Evolutionary conservation across 1,140 invertebrate species (phyloP).

Genomic region (Lepidostoma basale): DNA sequence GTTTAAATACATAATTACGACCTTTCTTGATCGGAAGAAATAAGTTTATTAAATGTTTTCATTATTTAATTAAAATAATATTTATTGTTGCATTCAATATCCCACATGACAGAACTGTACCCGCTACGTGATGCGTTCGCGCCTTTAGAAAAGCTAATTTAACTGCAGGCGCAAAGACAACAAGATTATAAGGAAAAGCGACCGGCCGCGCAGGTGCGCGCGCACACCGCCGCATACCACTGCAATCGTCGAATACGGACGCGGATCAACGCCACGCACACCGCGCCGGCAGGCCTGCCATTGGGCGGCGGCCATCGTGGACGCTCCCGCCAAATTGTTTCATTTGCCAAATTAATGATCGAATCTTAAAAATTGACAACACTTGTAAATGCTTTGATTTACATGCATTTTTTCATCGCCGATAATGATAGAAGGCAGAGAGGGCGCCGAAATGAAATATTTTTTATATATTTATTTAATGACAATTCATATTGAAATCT

Average conservation of each 20-base stretch:
- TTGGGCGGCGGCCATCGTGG: constrained; percentile 29
- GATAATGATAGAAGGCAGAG: no score
- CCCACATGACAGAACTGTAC: constrained; percentile 30
- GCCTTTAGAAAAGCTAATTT: constrained; percentile 46
- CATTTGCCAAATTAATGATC: constrained; percentile 22
- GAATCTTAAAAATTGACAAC: constrained; percentile 4
- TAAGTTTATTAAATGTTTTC: no score
- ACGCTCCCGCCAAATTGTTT: constrained; percentile 13
- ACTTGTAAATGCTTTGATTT: no score
- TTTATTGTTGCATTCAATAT: no score
- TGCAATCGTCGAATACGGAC: not conserved
- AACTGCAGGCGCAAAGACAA: constrained; percentile 46
- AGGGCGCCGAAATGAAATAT: no score
- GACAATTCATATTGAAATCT: no score
- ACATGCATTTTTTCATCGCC: no score
- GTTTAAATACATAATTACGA: no score
- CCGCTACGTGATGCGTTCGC: constrained; percentile 43
- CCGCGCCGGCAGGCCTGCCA: not conserved
- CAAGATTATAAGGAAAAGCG: constrained; percentile 45
- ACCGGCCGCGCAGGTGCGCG: constrained; percentile 38
- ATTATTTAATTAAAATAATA: no score
- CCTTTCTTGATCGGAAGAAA: no score
- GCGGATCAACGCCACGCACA: not conserved
- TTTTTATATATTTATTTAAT: no score
- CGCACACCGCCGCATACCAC: not conserved